A percentile compares a stretch with the other conserved stretches of the same genome.
Evolutionary conservation across 2,797 vertebrate genomes (phyloP).

Genomic region (Poeciliopsis presidionis): DNA sequence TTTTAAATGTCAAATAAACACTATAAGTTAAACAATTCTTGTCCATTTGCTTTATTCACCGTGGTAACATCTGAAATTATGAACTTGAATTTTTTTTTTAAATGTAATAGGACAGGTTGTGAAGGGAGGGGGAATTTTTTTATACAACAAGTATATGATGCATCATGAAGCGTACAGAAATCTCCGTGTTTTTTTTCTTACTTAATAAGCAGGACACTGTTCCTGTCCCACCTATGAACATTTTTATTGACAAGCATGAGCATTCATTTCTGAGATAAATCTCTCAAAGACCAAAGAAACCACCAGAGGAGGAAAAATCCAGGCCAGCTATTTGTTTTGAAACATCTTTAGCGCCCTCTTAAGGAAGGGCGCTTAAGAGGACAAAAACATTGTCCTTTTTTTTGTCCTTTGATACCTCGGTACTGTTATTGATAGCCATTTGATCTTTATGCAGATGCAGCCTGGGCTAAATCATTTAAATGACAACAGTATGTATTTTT

Average conservation of each 20-base stretch:
- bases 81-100: not conserved
- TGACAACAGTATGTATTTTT: not conserved
- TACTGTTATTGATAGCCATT: not conserved
- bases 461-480: not conserved
- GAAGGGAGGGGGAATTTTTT: not conserved
- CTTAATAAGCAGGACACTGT: not conserved
- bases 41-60: conserved; percentile 3
- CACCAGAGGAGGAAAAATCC: conserved; percentile 18
- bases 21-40: conserved; percentile 18
- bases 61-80: not conserved
- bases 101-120: not conserved
- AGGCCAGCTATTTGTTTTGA: conserved; percentile 12
- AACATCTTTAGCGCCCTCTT: conserved; percentile 42
- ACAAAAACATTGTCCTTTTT: not conserved
- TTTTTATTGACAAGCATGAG: not conserved
- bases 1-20: conserved; percentile 56
- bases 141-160: too few relatives aligned
- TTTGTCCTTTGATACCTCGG: not conserved
- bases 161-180: not conserved
- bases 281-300: not conserved
- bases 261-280: not conserved
- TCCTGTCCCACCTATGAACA: not conserved
- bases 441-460: not conserved
- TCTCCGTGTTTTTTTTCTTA: not conserved
- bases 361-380: too few relatives aligned